phyloP scores from a whole-genome alignment of 2,888 invertebrate species.

The Pyrrhia umbra region DNA sequence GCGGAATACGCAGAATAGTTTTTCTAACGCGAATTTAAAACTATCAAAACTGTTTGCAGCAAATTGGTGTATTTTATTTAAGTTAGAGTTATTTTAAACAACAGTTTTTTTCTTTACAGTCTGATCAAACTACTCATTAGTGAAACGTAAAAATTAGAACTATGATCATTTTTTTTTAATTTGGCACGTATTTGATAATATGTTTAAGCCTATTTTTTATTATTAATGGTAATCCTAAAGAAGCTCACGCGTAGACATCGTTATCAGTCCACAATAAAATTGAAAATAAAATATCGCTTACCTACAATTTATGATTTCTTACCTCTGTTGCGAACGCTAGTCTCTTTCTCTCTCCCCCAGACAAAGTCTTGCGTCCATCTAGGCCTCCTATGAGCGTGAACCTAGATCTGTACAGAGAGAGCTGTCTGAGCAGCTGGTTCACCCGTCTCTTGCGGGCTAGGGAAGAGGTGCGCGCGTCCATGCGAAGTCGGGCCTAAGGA shows the following conservation, averaged over 20 bases:
- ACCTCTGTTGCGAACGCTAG: constrained; percentile 98
- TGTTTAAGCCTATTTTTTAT: too few relatives aligned
- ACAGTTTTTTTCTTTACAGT: background rate
- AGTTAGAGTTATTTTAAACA: background rate
- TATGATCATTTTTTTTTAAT: too few relatives aligned
- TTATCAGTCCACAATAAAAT: too few relatives aligned
- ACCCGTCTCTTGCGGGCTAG: constrained; percentile 92
- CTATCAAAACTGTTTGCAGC: too few relatives aligned
- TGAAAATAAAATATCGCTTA: too few relatives aligned
- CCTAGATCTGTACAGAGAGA: constrained; percentile 93
- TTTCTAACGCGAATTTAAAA: background rate
- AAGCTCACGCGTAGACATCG: too few relatives aligned
- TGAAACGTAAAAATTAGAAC: too few relatives aligned
- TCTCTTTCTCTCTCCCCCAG: constrained; percentile 98
- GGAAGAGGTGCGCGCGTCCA: constrained; percentile 92
- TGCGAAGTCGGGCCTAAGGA: constrained; percentile 93
- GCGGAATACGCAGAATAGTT: background rate
- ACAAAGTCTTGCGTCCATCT: constrained; percentile 94
- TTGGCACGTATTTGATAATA: too few relatives aligned
- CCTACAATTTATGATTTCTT: constrained; percentile 36
- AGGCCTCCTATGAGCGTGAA: constrained; percentile 94
- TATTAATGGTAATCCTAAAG: too few relatives aligned
- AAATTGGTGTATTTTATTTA: too few relatives aligned
- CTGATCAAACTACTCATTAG: background rate
- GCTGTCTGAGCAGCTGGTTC: constrained; percentile 92